Base-by-base conservation (phyloP, 2,113 vertebrate species). In the Gadus chalcogrammus region DNA sequence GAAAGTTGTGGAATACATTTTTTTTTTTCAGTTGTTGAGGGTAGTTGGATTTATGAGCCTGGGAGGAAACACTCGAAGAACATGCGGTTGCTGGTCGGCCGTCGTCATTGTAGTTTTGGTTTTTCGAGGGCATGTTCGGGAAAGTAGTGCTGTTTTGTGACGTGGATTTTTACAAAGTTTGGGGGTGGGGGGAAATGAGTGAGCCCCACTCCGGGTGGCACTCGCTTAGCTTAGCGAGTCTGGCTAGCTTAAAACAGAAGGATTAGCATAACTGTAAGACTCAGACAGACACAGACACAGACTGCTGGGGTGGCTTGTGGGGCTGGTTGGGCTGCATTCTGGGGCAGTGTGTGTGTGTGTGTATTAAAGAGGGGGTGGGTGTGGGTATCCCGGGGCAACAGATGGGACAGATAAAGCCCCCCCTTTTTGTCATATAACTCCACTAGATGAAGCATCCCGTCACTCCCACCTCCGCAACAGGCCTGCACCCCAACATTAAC, bases 181-280 rank as follows among this genome's bases (percentile, higher is more conserved):
- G 53, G 52, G 24, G 60, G 65, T 62, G 58, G 27, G 6, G 8
- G 16, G 61, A 62, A 70, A 2, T 15, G 15, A 20, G 75, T 67
- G 68, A 64, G 61, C 64, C 27, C 71, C 31, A 35, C 6, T 7
- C 31, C 68, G 74, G 68, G 67, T 74, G 64, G 81, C 5, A 48
- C 42, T 68, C 42, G 72, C 75, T 80, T 62, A 81, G 71, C 82
- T 82, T 73, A 75, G 65, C 74, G 28, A 52, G 70, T 63, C 64
- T 62, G 65, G 80, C 67, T 55, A 74, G 75, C 74, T 60, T 82
- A 85, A 87, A 20, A 80, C 73, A 69, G 22, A 52, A 6, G 87
- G 88, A 89, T 89, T 89, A 88, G 80, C 82, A 85, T 86, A 81
- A 86, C 83, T 85, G 85, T 83, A 84, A 88, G 87, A 90, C 86